These are phyloP conservation scores for Altica lythri DNA, from an alignment of 2,888 invertebrate species.

Conservation along the genomic window DNA sequence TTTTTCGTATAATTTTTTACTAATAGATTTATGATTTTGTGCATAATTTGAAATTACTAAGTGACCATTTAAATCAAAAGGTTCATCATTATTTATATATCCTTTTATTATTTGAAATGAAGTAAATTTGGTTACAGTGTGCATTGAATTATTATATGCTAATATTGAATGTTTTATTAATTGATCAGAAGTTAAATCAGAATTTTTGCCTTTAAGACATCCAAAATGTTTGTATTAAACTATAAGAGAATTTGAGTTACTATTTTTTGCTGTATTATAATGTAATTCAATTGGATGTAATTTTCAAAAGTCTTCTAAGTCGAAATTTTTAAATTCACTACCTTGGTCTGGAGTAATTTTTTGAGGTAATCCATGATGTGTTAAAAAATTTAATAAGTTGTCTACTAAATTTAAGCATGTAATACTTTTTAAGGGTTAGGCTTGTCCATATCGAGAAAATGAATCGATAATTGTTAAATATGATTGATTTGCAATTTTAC, in stretches of 20 bases:
- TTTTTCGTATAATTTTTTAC: too few relatives aligned
- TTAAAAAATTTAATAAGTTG: slow-evolving; percentile 10
- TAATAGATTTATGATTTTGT: too few relatives aligned
- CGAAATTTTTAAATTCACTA: slow-evolving; percentile 13
- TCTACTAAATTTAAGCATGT: slow-evolving; percentile 6
- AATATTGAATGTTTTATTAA: slow-evolving; percentile 2
- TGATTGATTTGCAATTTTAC: slow-evolving; percentile 1
- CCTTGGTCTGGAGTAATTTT: slow-evolving; percentile 17
- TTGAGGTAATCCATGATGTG: slow-evolving; percentile 7
- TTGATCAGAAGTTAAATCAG: neutral
- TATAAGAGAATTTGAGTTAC: slow-evolving; percentile 15
- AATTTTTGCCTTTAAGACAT: slow-evolving; percentile 3
- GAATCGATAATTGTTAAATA: slow-evolving; percentile 18
- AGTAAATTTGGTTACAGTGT: neutral
- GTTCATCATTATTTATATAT: too few relatives aligned
- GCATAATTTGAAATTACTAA: too few relatives aligned
- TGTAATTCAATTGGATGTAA: slow-evolving; percentile 8
- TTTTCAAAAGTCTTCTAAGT: slow-evolving; percentile 6
- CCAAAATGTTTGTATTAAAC: slow-evolving; percentile 14
- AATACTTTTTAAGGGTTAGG: slow-evolving; percentile 10
- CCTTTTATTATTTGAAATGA: neutral
- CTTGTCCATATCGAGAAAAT: slow-evolving; percentile 19
- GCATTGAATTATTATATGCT: neutral
- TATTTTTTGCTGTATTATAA: slow-evolving; percentile 15
- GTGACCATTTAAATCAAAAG: too few relatives aligned